A percentile compares a stretch with the other conserved stretches of the same genome.
These are phyloP conservation scores for Neopipo cinnamomea DNA, from an alignment of 2,113 vertebrate species.

Conservation along the genomic window DNA sequence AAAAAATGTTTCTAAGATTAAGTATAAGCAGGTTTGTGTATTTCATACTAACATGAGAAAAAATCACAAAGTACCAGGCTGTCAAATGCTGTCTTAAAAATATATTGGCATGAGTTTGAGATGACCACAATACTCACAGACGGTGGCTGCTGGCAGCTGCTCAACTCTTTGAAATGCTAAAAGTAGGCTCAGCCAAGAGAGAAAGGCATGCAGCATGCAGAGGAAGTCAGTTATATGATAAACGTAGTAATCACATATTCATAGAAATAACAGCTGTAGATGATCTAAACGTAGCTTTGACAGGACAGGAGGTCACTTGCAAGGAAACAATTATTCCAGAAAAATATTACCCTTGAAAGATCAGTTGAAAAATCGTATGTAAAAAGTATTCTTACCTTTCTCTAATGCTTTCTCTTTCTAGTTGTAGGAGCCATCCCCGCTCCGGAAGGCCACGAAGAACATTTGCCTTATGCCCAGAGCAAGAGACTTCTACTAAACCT, in stretches of 20 bases:
- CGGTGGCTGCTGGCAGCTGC: neutral
- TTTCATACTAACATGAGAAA: neutral
- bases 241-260: neutral
- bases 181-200: neutral
- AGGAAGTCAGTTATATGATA: neutral
- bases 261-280: slow-evolving; percentile 6
- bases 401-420: neutral
- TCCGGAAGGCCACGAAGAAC: neutral
- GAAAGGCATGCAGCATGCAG: neutral
- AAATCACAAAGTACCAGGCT: neutral
- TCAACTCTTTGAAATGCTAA: slow-evolving; percentile 9
- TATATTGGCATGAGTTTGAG: neutral
- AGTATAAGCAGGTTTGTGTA: neutral
- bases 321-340: neutral
- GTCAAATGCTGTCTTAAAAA: neutral
- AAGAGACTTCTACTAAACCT: neutral
- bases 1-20: neutral
- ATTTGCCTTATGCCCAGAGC: neutral
- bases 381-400: neutral
- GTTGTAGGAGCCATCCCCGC: neutral
- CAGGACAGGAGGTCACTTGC: neutral
- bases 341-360: neutral
- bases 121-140: slow-evolving; percentile 14
- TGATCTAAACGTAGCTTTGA: neutral
- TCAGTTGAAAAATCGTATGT: neutral